Evolutionary conservation across 2,113 vertebrate species (phyloP), one percentile per base, ranked within the genome.

Genomic region (Corythornis vintsioides): DNA sequence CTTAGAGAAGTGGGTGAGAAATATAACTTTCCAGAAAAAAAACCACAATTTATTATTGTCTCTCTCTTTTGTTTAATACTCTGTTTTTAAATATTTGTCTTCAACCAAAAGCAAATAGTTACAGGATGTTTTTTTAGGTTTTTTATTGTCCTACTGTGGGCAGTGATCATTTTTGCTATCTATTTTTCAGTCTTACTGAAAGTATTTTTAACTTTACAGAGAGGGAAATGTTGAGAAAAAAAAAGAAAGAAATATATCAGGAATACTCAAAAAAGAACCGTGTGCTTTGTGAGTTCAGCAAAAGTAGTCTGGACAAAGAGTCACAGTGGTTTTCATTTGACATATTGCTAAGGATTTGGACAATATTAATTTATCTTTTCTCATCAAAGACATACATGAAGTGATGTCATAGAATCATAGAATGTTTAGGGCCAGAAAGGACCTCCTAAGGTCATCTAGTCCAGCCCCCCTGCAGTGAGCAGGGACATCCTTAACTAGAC

Each of bases 21-120:
- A 25, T 95, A 74, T 77, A 93, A 72, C 82, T 86, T 91, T 87
- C 13, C 72, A 40, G 42, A 55, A 76, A 87, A 79, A 42, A 57
- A 79, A 33, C 33, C 33, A 59, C 9, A 33, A 55, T 24, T 38
- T 19, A 14, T 74, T 73, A 72, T 72, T 88, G 5, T 28, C 25
- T 20, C 13, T n/a, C 7, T 2, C 3, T 73, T 87, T 84, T 80
- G 7, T 64, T 75, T 29, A 53, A 70, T 76, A 79, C 59, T 65
- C 78, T 28, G 2, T 33, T 86, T 71, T 73, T 10, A 73, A 83
- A 75, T 83, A 86, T 86, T 88, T 88, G 15, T 48, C 38, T 26
- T 86, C 45, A 88, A 48, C 6, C 0, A 65, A 93, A 84, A 63
- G 1, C 13, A 83, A 60, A 81, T 33, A 66, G 33, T 50, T 81